Conservation (phyloP, 2,113 vertebrate species). For the Myotis davidii region DNA sequence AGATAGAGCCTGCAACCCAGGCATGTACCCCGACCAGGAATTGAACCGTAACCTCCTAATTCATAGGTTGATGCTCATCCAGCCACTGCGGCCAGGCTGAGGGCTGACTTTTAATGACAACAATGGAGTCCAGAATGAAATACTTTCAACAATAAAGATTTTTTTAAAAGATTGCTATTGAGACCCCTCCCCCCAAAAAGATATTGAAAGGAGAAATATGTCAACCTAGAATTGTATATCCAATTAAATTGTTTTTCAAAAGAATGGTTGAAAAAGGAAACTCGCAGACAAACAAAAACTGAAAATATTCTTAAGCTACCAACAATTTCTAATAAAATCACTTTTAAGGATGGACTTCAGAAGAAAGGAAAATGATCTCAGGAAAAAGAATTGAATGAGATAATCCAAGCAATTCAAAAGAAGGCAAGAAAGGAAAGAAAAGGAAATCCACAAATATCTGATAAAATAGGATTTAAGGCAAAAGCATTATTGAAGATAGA, state of each 20-base stretch:
- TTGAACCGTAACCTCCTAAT: no score
- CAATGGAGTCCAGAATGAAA: neutral
- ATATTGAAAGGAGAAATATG: neutral
- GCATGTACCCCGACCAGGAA: no score
- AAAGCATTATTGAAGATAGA: neutral
- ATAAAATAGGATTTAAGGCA: neutral
- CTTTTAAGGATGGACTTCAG: neutral
- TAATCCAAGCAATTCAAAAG: neutral
- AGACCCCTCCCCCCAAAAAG: no score
- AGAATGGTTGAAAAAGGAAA: neutral
- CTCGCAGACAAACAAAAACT: neutral
- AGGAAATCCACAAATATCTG: neutral
- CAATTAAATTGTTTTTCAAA: neutral
- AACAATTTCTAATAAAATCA: conserved; percentile 24
- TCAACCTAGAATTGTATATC: neutral
- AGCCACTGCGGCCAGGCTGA: neutral
- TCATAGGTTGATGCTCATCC: no score
- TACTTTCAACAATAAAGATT: neutral
- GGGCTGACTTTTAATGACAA: neutral
- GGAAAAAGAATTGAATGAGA: neutral
- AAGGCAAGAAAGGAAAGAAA: neutral
- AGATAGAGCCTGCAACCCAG: no score
- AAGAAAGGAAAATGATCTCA: neutral
- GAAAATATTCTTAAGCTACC: neutral
- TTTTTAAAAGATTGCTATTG: no score